Base-by-base conservation (phyloP, 2,888 invertebrate species). In the Rosalia funebris region DNA sequence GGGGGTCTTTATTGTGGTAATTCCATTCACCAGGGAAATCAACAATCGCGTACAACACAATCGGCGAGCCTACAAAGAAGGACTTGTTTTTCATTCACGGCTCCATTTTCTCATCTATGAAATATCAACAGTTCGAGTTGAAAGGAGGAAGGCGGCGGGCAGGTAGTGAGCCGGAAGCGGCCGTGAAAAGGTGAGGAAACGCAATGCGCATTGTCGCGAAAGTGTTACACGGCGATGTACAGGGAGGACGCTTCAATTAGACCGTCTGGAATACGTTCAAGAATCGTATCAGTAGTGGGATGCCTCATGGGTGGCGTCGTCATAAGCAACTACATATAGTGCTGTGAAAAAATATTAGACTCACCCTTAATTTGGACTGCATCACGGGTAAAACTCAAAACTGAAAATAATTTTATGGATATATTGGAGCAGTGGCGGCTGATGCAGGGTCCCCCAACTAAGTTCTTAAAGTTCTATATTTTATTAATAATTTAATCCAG, bases 1-100 rank as follows among this genome's bases (percentile, higher is more conserved):
- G 42, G 53, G 52, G 53, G 42, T 14, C 53, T 42, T 53, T 53
- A 53, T 53, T 53, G 53, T 53, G 42, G 53, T 53, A 53, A 53
- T 42, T 42, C 19, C 53, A 53, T 53, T 42, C 53, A 53, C 42
- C 11, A 42, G 42, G 42, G 53, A 53, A 53, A 53, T 53, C 53
- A 42, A 53, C 53, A 42, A 50, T 39, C 50, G 37, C 36, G 39
- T 39, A 50, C 14, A 25, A 31, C 50, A 50, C 50, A 50, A 53
- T 53, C 53, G 53, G 53, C 42, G 10, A 31, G 15, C 42, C 16
- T 32, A 42, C 53, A 53, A 53, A 53, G 42, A 42, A 53, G 42
- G 42, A 31, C 53, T 53, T 53, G 53, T 53, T 53, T 42, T 42
- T 42, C 53, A 42, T 31, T 53, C 41, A 42, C 41, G 32, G 41